Percentiles rank a stretch among this genome's conserved stretches.
phyloP scores from a whole-genome alignment of 2,797 vertebrate genomes.

The Carcharodon carcharias region DNA sequence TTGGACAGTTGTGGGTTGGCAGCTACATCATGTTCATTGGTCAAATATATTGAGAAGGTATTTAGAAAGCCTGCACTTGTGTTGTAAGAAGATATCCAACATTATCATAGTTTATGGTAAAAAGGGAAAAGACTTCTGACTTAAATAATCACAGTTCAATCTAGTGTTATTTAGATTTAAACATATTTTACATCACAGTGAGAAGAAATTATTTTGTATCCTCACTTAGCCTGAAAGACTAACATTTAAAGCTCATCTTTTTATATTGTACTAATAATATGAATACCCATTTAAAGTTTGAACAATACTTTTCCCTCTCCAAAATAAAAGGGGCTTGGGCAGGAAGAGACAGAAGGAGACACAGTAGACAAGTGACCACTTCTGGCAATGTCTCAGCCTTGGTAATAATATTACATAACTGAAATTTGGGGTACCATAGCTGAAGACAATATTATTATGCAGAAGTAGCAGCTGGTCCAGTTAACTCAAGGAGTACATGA shows the following conservation, averaged over 20 bases:
- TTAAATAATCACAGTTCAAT: neutral
- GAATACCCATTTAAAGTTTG: neutral
- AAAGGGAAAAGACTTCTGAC: neutral
- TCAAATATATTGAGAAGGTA: neutral
- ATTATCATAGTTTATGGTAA: neutral
- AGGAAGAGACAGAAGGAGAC: neutral
- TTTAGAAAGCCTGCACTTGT: neutral
- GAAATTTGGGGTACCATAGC: neutral
- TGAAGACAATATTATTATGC: neutral
- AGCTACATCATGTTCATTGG: neutral
- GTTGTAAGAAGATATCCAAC: neutral
- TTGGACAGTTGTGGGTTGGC: neutral
- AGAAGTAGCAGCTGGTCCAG: neutral
- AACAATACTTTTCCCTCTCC: neutral
- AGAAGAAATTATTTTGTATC: neutral
- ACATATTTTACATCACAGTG: neutral
- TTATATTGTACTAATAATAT: neutral
- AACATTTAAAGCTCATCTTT: neutral
- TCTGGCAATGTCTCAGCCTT: neutral
- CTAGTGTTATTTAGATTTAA: neutral
- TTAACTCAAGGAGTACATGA: neutral
- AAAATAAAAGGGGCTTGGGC: no score
- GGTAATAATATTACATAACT: neutral
- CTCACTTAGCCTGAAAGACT: neutral
- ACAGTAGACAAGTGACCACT: neutral